A percentile compares a stretch with the other conserved stretches of the same genome.
Evolutionary conservation across 2,888 invertebrate species (phyloP).

Genomic region (Dasypogon diadema): DNA sequence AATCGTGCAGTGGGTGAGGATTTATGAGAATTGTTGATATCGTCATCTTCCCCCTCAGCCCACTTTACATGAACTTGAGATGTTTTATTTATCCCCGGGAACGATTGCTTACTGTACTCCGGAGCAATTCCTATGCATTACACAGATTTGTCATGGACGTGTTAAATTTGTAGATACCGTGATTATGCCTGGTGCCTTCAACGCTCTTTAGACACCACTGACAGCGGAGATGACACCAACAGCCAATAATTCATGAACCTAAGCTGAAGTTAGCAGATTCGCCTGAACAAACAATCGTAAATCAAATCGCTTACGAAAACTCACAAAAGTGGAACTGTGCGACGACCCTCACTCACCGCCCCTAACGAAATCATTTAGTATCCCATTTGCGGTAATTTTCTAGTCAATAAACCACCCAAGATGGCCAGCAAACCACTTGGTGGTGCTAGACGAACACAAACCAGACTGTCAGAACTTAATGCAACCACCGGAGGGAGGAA

Average conservation of each 20-base stretch:
- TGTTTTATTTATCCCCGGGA: conserved; percentile 32
- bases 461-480: conserved; percentile 5
- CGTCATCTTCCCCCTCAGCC: not conserved
- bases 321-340: not conserved
- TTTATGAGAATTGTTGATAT: conserved; percentile 9
- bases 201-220: not conserved
- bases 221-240: not conserved
- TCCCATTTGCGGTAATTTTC: conserved; percentile 49
- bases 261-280: not conserved
- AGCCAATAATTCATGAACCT: not conserved
- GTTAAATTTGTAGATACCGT: not conserved
- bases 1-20: not conserved
- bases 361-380: conserved; percentile 46
- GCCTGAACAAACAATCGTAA: conserved; percentile 18
- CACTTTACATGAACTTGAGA: conserved; percentile 23
- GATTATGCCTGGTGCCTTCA: not conserved
- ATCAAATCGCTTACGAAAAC: conserved; percentile 28
- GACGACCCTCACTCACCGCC: not conserved
- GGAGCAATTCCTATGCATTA: conserved; percentile 23
- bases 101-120: not conserved
- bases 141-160: conserved; percentile 25
- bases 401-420: conserved; percentile 43
- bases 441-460: not conserved
- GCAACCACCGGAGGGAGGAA: conserved; percentile 5
- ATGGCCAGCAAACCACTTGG: not conserved